Evolutionary conservation across 2,888 invertebrate species (phyloP).

Genomic region (Apotomis betuletana): DNA sequence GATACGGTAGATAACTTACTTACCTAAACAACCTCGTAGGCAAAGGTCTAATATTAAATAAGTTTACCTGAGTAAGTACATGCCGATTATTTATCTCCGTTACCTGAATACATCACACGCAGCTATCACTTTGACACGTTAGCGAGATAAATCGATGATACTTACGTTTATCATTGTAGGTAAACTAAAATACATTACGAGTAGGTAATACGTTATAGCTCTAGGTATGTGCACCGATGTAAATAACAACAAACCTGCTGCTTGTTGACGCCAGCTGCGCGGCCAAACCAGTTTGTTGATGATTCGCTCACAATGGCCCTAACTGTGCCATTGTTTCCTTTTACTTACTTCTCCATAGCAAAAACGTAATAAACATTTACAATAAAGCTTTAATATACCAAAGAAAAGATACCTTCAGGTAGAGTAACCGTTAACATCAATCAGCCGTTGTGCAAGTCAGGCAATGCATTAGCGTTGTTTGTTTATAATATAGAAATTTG

Average conservation of each 20-base stretch:
- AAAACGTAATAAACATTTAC: not conserved
- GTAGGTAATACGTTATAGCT: not conserved
- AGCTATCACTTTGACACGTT: not conserved
- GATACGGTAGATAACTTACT: too few species aligned
- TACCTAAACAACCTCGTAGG: too few species aligned
- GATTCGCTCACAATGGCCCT: constrained; percentile 40
- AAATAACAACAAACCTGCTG: constrained; percentile 42
- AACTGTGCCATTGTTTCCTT: constrained; percentile 28
- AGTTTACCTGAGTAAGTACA: not conserved
- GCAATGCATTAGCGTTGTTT: constrained; percentile 25
- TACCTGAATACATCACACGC: not conserved
- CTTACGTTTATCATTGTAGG: not conserved
- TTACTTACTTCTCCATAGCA: not conserved
- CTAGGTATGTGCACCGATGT: not conserved
- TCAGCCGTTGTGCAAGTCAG: constrained; percentile 29
- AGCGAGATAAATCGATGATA: not conserved
- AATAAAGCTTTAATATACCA: not conserved
- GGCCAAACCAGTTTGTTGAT: constrained; percentile 65
- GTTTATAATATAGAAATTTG: not conserved
- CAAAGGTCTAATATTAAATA: too few species aligned
- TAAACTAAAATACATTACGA: not conserved
- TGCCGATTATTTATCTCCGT: not conserved
- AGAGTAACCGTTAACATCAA: not conserved
- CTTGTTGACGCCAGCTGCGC: constrained; percentile 52
- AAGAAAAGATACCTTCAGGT: too few species aligned